These are phyloP conservation scores for Rhabdomys pumilio DNA, from an alignment of 2,797 vertebrate genomes.

Conservation along the genomic window DNA sequence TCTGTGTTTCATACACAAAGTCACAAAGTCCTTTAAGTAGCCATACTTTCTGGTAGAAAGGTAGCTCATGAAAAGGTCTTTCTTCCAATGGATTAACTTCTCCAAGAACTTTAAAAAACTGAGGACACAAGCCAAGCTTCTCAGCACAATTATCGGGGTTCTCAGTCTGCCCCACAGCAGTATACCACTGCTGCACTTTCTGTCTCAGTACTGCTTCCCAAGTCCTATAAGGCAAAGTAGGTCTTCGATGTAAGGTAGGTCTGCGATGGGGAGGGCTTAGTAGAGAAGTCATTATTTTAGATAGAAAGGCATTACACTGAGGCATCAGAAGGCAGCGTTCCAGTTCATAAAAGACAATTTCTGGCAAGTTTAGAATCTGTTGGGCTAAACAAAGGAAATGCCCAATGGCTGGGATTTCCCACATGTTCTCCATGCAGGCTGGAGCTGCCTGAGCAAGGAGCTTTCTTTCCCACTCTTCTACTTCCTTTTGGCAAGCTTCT, in stretches of 20 bases:
- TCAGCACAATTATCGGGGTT: constrained; percentile 93
- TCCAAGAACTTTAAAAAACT: constrained; percentile 95
- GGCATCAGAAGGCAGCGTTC: constrained; percentile 99
- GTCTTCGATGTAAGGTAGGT: constrained; percentile 94
- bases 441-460: constrained; percentile 95
- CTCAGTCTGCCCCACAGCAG: constrained; percentile 91
- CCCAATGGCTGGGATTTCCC: constrained; percentile 99
- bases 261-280: constrained; percentile 95
- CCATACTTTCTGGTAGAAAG: constrained; percentile 97
- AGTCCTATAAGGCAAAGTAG: constrained; percentile 93
- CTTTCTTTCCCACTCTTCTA: constrained; percentile 97
- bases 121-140: constrained; percentile 95
- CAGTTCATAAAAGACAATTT: constrained; percentile 98
- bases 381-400: constrained; percentile 99
- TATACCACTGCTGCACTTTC: constrained; percentile 96
- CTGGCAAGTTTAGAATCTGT: constrained; percentile 96
- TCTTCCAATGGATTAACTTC: constrained; percentile 95
- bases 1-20: constrained; percentile 98
- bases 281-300: constrained; percentile 98
- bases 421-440: constrained; percentile 94
- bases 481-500: constrained; percentile 97
- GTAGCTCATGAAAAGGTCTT: constrained; percentile 95
- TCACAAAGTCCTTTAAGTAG: constrained; percentile 98
- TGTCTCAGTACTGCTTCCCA: constrained; percentile 97
- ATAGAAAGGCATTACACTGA: constrained; percentile 96